Evolutionary conservation across 2,888 invertebrate species (phyloP).

Genomic region (Tortrix viridana): DNA sequence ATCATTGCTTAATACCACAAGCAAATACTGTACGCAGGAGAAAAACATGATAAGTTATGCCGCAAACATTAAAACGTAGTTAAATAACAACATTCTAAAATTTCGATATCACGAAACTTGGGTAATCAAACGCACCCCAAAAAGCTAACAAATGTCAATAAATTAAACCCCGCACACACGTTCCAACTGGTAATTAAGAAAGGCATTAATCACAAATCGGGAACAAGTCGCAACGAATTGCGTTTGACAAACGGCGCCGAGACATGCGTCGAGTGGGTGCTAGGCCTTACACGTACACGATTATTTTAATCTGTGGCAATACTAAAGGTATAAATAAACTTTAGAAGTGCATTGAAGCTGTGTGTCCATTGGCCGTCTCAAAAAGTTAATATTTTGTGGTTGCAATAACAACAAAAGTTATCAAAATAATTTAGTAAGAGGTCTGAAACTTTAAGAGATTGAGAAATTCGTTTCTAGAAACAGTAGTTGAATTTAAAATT

Average conservation of each 20-base stretch:
- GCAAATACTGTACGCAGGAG: too few species aligned
- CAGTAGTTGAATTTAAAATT: too few species aligned
- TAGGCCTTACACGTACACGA: conserved; percentile 47
- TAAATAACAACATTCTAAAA: conserved; percentile 30
- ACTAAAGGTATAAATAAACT: not conserved
- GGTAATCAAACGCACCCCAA: conserved; percentile 55
- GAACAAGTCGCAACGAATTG: conserved; percentile 61
- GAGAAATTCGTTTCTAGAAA: too few species aligned
- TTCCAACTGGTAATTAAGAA: conserved; percentile 83
- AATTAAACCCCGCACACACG: conserved; percentile 63
- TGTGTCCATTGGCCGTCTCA: too few species aligned
- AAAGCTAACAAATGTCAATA: conserved; percentile 74
- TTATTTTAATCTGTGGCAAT: too few species aligned
- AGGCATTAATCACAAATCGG: conserved; percentile 79
- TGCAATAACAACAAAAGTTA: too few species aligned
- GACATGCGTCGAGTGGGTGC: conserved; percentile 71
- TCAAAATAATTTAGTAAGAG: too few species aligned
- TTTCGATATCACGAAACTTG: conserved; percentile 44
- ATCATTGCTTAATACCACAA: too few species aligned
- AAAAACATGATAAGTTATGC: not conserved
- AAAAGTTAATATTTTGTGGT: too few species aligned
- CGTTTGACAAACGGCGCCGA: conserved; percentile 76
- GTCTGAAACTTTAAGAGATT: too few species aligned
- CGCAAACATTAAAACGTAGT: conserved; percentile 4
- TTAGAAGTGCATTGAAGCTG: not conserved